phyloP scores from a whole-genome alignment of 2,888 invertebrate genomes.

The Hanleya hanleyi region DNA sequence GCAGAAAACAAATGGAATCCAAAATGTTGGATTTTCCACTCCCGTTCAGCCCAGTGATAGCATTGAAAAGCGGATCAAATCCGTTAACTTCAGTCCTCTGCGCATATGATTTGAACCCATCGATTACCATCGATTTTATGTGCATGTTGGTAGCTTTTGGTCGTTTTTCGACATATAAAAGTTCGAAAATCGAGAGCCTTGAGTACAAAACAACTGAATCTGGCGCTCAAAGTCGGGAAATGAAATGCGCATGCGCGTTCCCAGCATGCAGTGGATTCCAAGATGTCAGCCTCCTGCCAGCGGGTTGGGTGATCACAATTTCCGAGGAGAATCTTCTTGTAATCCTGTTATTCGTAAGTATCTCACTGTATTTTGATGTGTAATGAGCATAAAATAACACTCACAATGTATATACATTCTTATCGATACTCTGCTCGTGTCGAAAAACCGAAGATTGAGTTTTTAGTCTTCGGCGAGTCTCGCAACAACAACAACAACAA shows the following conservation, averaged over 20 bases:
- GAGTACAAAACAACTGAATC: neutral
- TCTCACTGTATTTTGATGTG: too few species aligned
- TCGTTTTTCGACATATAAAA: conserved; percentile 10
- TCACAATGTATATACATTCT: too few species aligned
- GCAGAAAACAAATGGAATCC: conserved; percentile 97
- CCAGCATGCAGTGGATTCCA: neutral
- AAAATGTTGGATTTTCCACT: conserved; percentile 98
- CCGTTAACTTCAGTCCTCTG: conserved; percentile 91
- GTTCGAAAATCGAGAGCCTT: neutral
- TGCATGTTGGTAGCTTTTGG: conserved; percentile 80
- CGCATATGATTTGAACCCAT: conserved; percentile 99
- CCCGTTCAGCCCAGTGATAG: conserved; percentile 98
- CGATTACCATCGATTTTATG: conserved; percentile 92
- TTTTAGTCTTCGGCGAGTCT: too few species aligned
- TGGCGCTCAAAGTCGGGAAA: conserved; percentile 17
- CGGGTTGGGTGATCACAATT: too few species aligned
- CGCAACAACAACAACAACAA: too few species aligned
- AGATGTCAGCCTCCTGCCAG: neutral
- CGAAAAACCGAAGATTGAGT: too few species aligned
- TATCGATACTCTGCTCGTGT: too few species aligned
- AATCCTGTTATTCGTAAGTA: too few species aligned
- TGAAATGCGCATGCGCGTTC: conserved; percentile 11
- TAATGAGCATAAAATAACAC: too few species aligned
- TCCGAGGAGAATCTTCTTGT: too few species aligned
- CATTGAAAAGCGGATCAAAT: conserved; percentile 96